Percentiles rank a stretch among this genome's conserved stretches.
These are phyloP conservation scores for Linurgus olivaceus DNA, from an alignment of 2,797 vertebrate species.

Conservation along the genomic window DNA sequence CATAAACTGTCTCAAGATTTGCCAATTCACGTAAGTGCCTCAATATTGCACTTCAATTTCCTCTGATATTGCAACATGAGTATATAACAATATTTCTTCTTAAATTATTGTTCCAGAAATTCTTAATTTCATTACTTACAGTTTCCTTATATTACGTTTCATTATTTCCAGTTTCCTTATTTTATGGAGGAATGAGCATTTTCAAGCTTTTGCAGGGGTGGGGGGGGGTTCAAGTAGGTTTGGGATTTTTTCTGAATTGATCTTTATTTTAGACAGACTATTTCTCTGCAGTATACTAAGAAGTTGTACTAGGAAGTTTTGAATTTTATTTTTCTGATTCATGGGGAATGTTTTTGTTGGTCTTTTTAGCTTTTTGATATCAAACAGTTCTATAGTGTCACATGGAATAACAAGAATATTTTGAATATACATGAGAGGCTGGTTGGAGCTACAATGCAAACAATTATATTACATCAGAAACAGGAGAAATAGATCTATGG, in stretches of 20 bases:
- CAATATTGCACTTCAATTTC: neutral
- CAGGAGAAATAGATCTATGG: neutral
- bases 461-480: neutral
- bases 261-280: neutral
- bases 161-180: neutral
- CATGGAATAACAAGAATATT: neutral
- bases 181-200: neutral
- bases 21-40: neutral
- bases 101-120: neutral
- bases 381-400: neutral
- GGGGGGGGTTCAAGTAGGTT: fast-evolving
- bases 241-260: fast-evolving
- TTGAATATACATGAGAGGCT: neutral
- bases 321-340: neutral
- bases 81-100: neutral
- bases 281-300: neutral
- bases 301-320: neutral
- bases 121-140: neutral
- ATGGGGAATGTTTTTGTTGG: neutral
- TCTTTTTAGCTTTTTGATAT: neutral
- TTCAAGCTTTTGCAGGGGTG: neutral
- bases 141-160: neutral
- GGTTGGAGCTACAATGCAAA: neutral
- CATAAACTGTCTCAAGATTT: neutral
- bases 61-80: neutral